Base-by-base conservation (phyloP, 2,113 vertebrate genomes). In the Oxyruncus cristatus region DNA sequence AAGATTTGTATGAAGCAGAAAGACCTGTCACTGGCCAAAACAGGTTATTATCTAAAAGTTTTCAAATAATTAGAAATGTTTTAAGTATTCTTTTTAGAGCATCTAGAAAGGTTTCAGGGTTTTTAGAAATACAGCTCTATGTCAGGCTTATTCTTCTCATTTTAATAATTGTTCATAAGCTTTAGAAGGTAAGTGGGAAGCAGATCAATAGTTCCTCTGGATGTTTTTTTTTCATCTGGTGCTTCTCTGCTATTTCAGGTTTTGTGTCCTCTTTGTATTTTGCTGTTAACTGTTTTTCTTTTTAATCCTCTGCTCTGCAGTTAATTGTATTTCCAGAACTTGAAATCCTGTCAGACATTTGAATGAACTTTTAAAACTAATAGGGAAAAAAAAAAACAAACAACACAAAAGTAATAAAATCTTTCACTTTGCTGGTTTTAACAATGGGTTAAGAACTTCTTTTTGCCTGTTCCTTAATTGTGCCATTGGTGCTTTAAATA, bases 1-100 rank as follows among this genome's bases (percentile, higher is more conserved):
- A 42, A 46, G 28, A 33, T 66, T 58, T 72, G 23, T 35, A 56
- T 22, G 26, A 79, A 58, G n/a, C 22, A 72, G 28, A 81, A 55
- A 44, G 30, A 65, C 12, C 11, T 46, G 24, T 23, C 0, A 0
- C 14, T 44, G 59, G n/a, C 12, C 41, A n/a, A 77, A 93, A 26
- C 5, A 33, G 30, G 5, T 33, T 88, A 39, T 66, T 67, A 59
- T 12, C 41, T 49, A 32, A 70, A 93, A 82, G n/a, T n/a, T 49
- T 62, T 32, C n/a, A 83, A 16, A 6, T 65, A 18, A 83, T 80
- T 14, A 76, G 6, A 89, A 89, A 74, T 35, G 26, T 8, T 77
- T 80, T 66, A 65, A 73, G 32, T 30, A 9, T n/a, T 77, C 7
- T 53, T 71, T 86, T 62, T 30, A 67, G 22, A 76, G 23, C 13